phyloP scores from a whole-genome alignment of 2,797 vertebrate species.

The Tiaroga cobitis region DNA sequence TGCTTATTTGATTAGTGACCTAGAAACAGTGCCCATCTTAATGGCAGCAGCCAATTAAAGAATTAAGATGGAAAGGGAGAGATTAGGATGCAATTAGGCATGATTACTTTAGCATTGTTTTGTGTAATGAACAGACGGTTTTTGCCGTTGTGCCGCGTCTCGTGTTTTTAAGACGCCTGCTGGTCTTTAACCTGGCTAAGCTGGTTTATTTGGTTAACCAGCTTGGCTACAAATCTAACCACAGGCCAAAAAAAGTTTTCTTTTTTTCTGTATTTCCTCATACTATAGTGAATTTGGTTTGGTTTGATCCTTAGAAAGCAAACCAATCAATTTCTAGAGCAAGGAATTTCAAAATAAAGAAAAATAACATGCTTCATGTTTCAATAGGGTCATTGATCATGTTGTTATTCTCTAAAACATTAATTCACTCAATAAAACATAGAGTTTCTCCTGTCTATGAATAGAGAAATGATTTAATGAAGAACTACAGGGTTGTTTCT shows the following conservation, averaged over 20 bases:
- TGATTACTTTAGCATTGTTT: too few relatives aligned
- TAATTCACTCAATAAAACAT: constrained; percentile 22
- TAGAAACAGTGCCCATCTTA: not conserved
- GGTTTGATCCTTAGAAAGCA: not conserved
- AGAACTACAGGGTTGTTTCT: constrained; percentile 3
- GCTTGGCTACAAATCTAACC: not conserved
- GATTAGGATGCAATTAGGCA: constrained; percentile 76
- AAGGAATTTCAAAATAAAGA: not conserved
- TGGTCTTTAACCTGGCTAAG: not conserved
- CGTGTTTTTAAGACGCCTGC: too few relatives aligned
- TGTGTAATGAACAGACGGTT: not conserved
- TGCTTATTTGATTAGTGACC: not conserved
- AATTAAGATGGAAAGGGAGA: constrained; percentile 73
- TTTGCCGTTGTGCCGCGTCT: too few relatives aligned
- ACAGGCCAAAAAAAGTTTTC: not conserved
- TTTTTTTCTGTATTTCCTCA: not conserved
- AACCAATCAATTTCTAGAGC: not conserved
- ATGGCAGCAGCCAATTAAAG: constrained; percentile 72
- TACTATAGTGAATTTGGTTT: not conserved
- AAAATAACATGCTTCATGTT: not conserved
- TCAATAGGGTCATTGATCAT: constrained; percentile 17
- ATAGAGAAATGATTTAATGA: constrained; percentile 19
- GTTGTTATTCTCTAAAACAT: not conserved
- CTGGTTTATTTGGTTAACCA: not conserved
- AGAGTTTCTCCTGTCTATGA: not conserved